Base-by-base conservation (phyloP, 2,797 vertebrate genomes). In the Myioborus miniatus region DNA sequence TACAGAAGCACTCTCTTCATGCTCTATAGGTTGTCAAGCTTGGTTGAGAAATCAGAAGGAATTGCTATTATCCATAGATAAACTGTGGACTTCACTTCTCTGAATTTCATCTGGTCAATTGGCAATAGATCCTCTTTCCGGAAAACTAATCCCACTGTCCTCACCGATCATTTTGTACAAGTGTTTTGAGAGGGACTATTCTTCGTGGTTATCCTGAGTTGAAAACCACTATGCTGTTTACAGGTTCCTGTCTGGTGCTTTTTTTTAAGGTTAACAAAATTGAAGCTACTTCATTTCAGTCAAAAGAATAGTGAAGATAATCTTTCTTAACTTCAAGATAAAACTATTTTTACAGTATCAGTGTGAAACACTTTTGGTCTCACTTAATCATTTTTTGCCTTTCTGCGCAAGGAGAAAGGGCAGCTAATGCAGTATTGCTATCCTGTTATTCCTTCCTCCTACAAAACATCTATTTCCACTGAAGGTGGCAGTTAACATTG, bases 401-500 rank as follows among this genome's bases (percentile, higher is more conserved):
- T 75, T 83, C 81, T 93, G 89, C 2, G 0, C 64, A 18, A 62
- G 37, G 18, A 87, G 52, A 90, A 92, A 96, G 89, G 24, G 37
- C 47, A 93, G 50, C 50, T 65, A 82, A 44, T 12, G 0, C 37
- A 67, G 26, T 70, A 67, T 79, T 78, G 22, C 32, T 56, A 58
- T 70, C 60, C 59, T 76, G n/a, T 79, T 87, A 82, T 95, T 96
- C 76, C 76, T 87, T 52, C 82, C 94, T 92, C 78, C 65, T 88
- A 89, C 20, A 29, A 89, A 94, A 83, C 58, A 55, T 49, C 55
- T 95, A 78, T 92, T 81, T 93, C 87, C 87, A 19, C 63, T 91
- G 75, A 69, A 92, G 75, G 47, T 95, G 80, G 50, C 65, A 94
- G 87, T 86, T 96, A 94, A 91, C 68, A 74, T 83, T 96, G 53